These are phyloP conservation scores for Axis porcinus DNA, from an alignment of 2,113 vertebrate genomes.

Conservation along the genomic window DNA sequence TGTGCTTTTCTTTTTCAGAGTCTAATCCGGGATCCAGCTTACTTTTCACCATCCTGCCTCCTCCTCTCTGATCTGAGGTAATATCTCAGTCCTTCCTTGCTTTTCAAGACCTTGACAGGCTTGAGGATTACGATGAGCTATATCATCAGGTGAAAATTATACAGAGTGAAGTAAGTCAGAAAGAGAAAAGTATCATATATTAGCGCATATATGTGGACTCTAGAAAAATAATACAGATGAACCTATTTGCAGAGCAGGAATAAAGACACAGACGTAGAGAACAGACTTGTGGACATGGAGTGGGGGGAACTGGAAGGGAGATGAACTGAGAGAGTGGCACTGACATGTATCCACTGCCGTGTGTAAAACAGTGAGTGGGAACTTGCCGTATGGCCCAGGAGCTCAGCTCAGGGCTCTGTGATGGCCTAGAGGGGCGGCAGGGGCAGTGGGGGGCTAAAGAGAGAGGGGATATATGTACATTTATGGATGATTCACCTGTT, in stretches of 20 bases:
- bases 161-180: background rate
- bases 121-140: background rate
- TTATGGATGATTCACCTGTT: background rate
- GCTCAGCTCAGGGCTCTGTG: background rate
- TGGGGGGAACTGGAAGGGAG: background rate
- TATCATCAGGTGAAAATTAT: background rate
- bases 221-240: background rate
- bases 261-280: background rate
- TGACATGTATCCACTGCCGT: rapidly evolving
- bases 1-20: background rate
- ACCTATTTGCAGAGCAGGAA: background rate
- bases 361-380: background rate
- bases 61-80: background rate
- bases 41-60: background rate
- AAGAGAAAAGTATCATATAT: background rate
- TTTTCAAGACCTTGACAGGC: background rate
- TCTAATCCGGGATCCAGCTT: background rate
- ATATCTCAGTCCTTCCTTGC: background rate
- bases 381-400: rapidly evolving
- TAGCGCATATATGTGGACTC: background rate
- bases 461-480: no score
- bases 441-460: background rate
- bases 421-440: background rate
- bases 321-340: rapidly evolving
- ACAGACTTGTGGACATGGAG: background rate